Evolutionary conservation across 2,797 vertebrate species (phyloP).

Genomic region (Fringilla coelebs): DNA sequence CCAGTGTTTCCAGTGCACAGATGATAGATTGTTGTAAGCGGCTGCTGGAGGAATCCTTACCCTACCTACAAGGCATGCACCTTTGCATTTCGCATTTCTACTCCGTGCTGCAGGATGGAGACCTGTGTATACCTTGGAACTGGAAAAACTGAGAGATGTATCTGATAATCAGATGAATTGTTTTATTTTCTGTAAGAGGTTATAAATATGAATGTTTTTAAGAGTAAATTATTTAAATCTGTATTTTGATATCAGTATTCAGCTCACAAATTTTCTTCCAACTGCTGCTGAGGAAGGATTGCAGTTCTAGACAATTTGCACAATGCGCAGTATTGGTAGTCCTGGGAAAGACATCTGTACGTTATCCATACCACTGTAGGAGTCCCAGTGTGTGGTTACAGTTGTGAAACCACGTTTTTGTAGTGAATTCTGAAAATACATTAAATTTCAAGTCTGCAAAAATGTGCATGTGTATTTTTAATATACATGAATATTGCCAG

Average conservation of each 20-base stretch:
- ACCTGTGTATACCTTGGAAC: constrained; percentile 95
- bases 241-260: constrained; percentile 53
- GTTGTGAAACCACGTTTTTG: not conserved
- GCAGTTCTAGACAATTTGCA: constrained; percentile 23
- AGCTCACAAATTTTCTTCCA: constrained; percentile 6
- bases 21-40: constrained; percentile 90
- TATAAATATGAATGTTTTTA: constrained; percentile 43
- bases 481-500: not conserved
- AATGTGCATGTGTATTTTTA: not conserved
- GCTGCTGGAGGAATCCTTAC: constrained; percentile 79
- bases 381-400: not conserved
- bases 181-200: constrained; percentile 52
- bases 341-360: not conserved
- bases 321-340: not conserved
- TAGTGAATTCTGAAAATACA: constrained; percentile 23
- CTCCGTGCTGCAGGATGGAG: constrained; percentile 94
- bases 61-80: constrained; percentile 84
- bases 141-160: constrained; percentile 83
- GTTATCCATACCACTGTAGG: not conserved
- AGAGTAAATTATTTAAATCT: constrained; percentile 64
- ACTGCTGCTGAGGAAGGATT: constrained; percentile 35
- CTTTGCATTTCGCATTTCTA: constrained; percentile 91
- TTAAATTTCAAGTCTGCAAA: constrained; percentile 17
- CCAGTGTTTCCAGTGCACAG: constrained; percentile 85
- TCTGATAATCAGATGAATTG: constrained; percentile 39